Evolutionary conservation across 2,113 vertebrate genomes (phyloP).

Genomic region (Coptodon bakossiorum): DNA sequence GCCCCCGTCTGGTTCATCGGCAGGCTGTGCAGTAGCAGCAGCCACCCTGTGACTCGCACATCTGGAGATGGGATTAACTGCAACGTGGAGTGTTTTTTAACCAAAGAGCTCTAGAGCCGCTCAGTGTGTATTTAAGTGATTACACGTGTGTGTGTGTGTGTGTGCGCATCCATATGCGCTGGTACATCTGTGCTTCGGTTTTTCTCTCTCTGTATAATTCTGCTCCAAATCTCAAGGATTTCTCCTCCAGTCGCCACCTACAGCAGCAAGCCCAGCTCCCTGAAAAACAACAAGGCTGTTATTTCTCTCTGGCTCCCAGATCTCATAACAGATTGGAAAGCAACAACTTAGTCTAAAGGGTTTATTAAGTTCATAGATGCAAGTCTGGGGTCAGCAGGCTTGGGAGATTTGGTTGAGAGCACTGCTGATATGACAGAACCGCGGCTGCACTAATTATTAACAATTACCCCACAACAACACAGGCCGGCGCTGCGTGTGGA

Average conservation of each 20-base stretch:
- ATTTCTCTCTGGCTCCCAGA: neutral
- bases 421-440: constrained; percentile 45
- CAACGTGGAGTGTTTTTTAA: neutral
- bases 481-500: neutral
- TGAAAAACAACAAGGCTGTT: neutral
- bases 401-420: constrained; percentile 29
- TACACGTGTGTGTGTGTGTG: neutral
- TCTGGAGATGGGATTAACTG: constrained; percentile 22
- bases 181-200: neutral
- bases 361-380: constrained; percentile 3
- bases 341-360: neutral
- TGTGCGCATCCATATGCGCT: neutral
- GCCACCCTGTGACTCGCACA: neutral
- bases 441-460: constrained; percentile 35
- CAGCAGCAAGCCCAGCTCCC: neutral
- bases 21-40: neutral
- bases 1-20: neutral
- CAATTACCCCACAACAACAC: neutral
- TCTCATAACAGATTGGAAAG: constrained; percentile 14
- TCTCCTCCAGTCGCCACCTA: neutral
- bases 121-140: neutral
- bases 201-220: neutral
- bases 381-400: constrained; percentile 39
- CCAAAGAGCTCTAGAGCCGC: neutral
- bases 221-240: neutral